Evolutionary conservation across 2,888 invertebrate genomes (phyloP).

Genomic region (Gryllus longicercus): DNA sequence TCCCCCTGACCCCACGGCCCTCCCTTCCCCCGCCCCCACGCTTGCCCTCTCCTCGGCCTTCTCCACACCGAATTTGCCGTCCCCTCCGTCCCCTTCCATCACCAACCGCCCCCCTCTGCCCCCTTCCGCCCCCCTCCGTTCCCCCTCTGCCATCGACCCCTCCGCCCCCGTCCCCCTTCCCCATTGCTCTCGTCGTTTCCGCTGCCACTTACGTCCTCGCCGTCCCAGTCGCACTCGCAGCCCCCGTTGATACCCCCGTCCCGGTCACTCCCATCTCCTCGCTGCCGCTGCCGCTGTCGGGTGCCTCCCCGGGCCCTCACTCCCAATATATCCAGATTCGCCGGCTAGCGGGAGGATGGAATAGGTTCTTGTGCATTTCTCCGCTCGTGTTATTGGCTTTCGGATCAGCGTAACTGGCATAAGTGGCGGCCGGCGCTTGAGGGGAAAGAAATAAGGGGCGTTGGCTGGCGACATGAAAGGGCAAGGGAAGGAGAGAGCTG

Average conservation of each 20-base stretch:
- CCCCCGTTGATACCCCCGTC: no score
- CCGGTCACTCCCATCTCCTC: no score
- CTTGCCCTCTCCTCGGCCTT: neutral
- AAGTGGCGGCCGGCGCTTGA: neutral
- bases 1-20: neutral
- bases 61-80: neutral
- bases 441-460: neutral
- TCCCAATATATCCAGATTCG: neutral
- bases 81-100: neutral
- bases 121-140: neutral
- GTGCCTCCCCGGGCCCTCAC: neutral
- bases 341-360: neutral
- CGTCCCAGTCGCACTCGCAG: no score
- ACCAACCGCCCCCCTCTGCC: no score
- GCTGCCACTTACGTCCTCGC: no score
- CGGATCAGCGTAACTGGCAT: neutral
- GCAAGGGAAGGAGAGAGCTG: neutral
- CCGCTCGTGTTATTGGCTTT: neutral
- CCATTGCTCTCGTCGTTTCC: neutral
- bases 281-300: no score
- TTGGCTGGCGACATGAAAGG: neutral
- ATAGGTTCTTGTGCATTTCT: neutral
- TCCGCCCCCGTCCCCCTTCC: neutral
- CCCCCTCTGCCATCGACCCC: neutral
- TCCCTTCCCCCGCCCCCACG: neutral